Base-by-base conservation (phyloP, 2,113 vertebrate genomes). In the Oryzias javanicus region DNA sequence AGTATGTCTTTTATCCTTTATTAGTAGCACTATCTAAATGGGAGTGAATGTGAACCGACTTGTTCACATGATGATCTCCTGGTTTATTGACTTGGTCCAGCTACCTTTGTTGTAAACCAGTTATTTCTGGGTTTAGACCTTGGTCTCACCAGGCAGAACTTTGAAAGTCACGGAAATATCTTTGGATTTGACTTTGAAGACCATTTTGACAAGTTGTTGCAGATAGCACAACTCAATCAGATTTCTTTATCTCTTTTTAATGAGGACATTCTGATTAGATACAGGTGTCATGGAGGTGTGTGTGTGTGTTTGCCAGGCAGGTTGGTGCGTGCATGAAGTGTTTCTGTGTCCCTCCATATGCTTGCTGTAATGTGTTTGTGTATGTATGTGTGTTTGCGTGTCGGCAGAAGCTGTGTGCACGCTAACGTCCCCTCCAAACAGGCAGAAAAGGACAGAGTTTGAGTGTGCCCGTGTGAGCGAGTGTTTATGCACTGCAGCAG, bases 201-300 rank as follows among this genome's bases (percentile, higher is more conserved):
- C 55, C 25, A 54, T 67, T 71, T 25, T 25, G 17, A 49, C 22
- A 72, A 25, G 22, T 50, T 18, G 46, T 41, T 13, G 19, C 27
- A 53, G 27, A n/a, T 47, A 42, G 55, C 25, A 19, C n/a, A 42
- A 47, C 68, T 67, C 68, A 66, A 75, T 81, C 78, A 67, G 67
- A 72, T 84, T 75, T 54, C 64, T 63, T 66, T 54, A 80, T 84
- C 47, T 72, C 49, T 83, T 76, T 81, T 85, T 81, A 78, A 84
- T 83, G 81, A 83, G 76, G 42, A 47, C 67, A 55, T 74, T 72
- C 74, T 70, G 78, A 80, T 72, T 56, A 62, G 78, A 76, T 58
- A 27, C 72, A 57, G 41, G 53, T 51, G 27, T 17, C 2, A 13
- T 18, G 35, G 35, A 12, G 35, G 35, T 35, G 35, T 35, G 7